Base-by-base conservation (phyloP, 2,113 vertebrate species). In the Gadus chalcogrammus region DNA sequence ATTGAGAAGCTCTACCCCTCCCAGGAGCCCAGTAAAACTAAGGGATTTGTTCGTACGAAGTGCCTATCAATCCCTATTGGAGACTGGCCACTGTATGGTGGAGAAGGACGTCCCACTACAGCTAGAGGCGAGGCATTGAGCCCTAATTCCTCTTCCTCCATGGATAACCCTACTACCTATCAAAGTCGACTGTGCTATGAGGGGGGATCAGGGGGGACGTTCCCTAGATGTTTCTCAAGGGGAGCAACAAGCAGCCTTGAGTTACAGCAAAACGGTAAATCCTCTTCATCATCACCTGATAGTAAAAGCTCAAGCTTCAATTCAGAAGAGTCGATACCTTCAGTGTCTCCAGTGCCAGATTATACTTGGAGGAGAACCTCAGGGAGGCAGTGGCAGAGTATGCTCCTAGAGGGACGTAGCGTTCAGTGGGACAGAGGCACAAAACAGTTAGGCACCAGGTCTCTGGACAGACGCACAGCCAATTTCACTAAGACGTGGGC, bases 1-100 rank as follows among this genome's bases (percentile, higher is more conserved):
- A 92, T 91, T 48, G 79, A 91, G 63, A 91, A 84, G 69, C 88
- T 92, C 5, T 91, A 74, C 11, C 74, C 81, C 6, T 69, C 77
- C 18, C 67, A 71, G 53, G 74, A 65, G 58, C 56, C 72, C 17
- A 65, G 79, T 61, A 73, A 87, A 80, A 42, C 16, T 0, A 72
- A 76, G 11, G 82, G 83, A 65, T 72, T n/a, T 5, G 66, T 5
- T 53, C 79, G n/a, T 78, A 60, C 15, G 16, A 76, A 71, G 27
- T 65, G 72, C 22, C 42, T 64, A 17, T 69, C 75, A 2, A 70
- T 64, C 20, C 31, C 78, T 15, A 63, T 66, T 2, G 71, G 42
- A 59, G 66, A 79, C 18, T 75, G 65, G 62, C 7, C 18, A 53
- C 63, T 17, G 16, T 38, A 7, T 52, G 61, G 27, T n/a, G 8